These are phyloP conservation scores for Phrynocephalus versicolor DNA, from an alignment of 2,113 vertebrate species.

Conservation along the genomic window DNA sequence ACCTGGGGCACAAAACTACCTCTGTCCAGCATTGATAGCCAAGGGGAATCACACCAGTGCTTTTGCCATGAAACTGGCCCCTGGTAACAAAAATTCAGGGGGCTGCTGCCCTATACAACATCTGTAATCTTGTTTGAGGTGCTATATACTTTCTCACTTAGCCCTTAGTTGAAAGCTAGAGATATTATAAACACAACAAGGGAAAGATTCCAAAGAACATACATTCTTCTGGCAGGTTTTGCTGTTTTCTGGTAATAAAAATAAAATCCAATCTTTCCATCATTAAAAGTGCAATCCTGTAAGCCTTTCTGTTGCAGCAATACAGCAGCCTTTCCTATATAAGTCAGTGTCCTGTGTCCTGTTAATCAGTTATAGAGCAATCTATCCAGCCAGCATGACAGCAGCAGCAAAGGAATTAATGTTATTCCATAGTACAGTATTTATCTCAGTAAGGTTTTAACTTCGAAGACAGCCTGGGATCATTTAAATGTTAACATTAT, in stretches of 20 bases:
- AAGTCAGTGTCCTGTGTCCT: conserved; percentile 58
- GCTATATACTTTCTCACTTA: conserved; percentile 39
- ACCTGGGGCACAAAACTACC: too few species aligned
- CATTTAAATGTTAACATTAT: conserved; percentile 60
- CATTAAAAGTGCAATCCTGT: conserved; percentile 37
- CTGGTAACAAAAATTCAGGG: too few species aligned
- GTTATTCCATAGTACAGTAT: conserved; percentile 28
- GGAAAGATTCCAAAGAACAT: background rate
- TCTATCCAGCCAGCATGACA: conserved; percentile 31
- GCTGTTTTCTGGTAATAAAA: conserved; percentile 26
- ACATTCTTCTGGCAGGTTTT: conserved; percentile 50
- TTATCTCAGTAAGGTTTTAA: conserved; percentile 58
- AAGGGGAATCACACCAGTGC: too few species aligned
- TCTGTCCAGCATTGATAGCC: too few species aligned
- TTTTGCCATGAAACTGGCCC: too few species aligned
- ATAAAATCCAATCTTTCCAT: conserved; percentile 46
- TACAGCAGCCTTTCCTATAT: conserved; percentile 55
- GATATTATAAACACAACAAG: conserved; percentile 27
- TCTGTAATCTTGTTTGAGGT: conserved; percentile 30
- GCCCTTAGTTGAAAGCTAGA: conserved; percentile 35
- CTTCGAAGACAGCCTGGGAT: conserved; percentile 19
- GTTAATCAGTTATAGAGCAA: conserved; percentile 65
- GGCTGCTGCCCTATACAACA: conserved; percentile 43
- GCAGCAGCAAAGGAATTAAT: conserved; percentile 50
- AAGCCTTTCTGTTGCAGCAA: conserved; percentile 49